Base-by-base conservation (phyloP, 2,113 vertebrate species). In the Cryptotis parvus region DNA sequence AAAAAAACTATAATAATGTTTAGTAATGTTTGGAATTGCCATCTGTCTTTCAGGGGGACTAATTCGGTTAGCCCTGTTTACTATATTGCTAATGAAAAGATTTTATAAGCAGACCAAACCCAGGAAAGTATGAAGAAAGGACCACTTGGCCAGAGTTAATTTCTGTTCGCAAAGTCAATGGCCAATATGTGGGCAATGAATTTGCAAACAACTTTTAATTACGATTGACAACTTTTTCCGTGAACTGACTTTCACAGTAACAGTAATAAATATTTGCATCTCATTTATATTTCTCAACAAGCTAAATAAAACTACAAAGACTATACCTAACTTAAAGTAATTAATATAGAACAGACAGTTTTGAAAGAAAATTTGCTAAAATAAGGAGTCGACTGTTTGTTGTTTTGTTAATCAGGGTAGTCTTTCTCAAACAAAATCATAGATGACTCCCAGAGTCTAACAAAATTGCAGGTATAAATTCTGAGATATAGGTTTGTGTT, bases 171-270 rank as follows among this genome's bases (percentile, higher is more conserved):
- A 87, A 90, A 92, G 65, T 66, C 81, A 91, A 37, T 83, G 61
- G 3, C 74, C 70, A 92, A 92, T 87, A 90, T 76, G 90, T 43
- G 39, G 65, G 31, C 52, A 89, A 89, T 92, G 80, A 89, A 91
- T 33, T 82, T 58, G 33, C 39, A 94, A 90, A 79, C 82, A 87
- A n/a, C 15, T 72, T 92, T 91, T 87, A 78, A 89, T 91, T 91
- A 77, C 89, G 92, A 69, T 92, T 91, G 87, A 88, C 81, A 70
- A 81, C 18, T 61, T 75, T 92, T 9, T 45, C 65, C 27, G 33
- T 70, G 20, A 87, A 58, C 58, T 52, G 58, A 93, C 61, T 26
- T 68, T 84, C 87, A 84, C 4, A 84, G n/a, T 72, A 29, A 39
- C 35, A 43, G 55, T 3, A 75, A 27, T 41, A 15, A 33, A 58